Conservation (phyloP, 1,140 invertebrate species). For the Popillia japonica region DNA sequence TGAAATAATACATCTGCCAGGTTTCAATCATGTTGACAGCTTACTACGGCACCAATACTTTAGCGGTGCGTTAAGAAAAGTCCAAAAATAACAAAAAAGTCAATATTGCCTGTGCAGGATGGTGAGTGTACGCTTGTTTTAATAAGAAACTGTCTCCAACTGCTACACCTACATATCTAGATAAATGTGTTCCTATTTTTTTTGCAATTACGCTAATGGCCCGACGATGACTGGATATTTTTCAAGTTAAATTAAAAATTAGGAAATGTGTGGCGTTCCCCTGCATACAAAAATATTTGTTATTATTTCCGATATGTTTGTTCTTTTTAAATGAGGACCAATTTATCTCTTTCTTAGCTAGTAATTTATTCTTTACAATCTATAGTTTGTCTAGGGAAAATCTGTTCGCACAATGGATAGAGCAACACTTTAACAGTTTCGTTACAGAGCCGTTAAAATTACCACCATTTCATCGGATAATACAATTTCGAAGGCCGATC, state of each 20-base stretch:
- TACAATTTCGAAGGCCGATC: not conserved
- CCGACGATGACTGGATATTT: constrained; percentile 21
- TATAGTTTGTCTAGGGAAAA: not conserved
- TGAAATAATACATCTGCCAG: constrained; percentile 61
- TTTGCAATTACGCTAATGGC: constrained; percentile 51
- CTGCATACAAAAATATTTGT: not conserved
- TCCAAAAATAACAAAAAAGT: constrained; percentile 58
- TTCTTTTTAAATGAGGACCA: not conserved
- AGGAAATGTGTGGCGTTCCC: not conserved
- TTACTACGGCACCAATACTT: constrained; percentile 36
- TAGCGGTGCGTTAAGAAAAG: constrained; percentile 46
- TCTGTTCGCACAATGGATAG: not conserved
- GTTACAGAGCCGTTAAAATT: not conserved
- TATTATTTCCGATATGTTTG: not conserved
- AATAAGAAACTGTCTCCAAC: not conserved
- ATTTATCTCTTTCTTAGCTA: not conserved
- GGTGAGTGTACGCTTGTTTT: not conserved
- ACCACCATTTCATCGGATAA: not conserved
- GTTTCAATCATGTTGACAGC: constrained; percentile 60
- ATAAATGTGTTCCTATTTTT: constrained; percentile 51
- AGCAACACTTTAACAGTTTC: not conserved
- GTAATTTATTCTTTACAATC: constrained; percentile 4
- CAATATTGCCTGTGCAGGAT: constrained; percentile 44
- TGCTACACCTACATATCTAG: not conserved
- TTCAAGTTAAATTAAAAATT: constrained; percentile 30